Conservation (phyloP, 2,888 invertebrate species). For the Sabellastarte sp. region DNA sequence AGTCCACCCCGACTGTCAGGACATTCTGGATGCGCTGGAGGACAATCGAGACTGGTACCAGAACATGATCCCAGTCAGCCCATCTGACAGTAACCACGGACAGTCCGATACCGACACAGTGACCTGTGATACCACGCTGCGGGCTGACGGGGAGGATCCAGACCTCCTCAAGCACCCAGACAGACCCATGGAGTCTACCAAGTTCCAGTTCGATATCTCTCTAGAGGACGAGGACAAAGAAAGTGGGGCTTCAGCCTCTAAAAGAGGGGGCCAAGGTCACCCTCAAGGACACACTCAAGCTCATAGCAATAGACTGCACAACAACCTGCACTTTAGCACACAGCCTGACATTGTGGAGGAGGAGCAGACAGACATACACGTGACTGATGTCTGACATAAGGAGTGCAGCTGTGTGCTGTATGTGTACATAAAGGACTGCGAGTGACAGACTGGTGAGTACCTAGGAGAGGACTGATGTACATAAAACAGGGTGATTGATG, state of each 20-base stretch:
- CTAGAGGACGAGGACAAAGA: background rate
- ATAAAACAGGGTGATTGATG: too few species aligned
- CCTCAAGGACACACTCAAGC: background rate
- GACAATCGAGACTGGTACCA: slow-evolving; percentile 98
- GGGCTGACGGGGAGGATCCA: background rate
- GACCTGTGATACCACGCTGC: background rate
- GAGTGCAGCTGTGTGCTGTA: too few species aligned
- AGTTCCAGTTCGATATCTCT: background rate
- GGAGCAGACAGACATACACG: background rate
- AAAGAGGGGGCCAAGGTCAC: too few species aligned
- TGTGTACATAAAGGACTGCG: too few species aligned
- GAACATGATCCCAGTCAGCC: slow-evolving; percentile 87
- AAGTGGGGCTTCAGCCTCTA: background rate
- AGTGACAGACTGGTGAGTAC: too few species aligned
- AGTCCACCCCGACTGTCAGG: slow-evolving; percentile 98
- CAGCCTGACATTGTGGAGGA: background rate
- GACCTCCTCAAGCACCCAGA: too few species aligned
- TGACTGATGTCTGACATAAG: background rate
- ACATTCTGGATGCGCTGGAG: slow-evolving; percentile 94
- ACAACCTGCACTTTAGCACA: background rate
- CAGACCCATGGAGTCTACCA: background rate
- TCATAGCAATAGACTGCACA: background rate
- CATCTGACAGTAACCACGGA: slow-evolving; percentile 60
- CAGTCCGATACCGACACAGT: slow-evolving; percentile 15
- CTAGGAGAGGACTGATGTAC: too few species aligned